Percentiles rank a stretch among this genome's conserved stretches.
These are phyloP conservation scores for Grapholita molesta DNA, from an alignment of 1,140 invertebrate species.

Conservation along the genomic window DNA sequence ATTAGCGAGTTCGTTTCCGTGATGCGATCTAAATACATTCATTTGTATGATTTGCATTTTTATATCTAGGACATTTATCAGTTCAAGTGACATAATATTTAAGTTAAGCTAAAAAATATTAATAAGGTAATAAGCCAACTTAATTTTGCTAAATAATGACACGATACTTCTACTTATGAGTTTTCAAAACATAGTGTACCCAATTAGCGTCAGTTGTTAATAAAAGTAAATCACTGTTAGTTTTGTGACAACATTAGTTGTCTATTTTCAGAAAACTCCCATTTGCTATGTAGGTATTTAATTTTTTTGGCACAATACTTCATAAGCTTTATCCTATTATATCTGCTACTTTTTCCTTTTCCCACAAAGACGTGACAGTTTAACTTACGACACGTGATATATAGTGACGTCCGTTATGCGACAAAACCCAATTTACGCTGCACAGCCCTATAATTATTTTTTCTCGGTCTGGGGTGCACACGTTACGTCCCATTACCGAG, in stretches of 20 bases:
- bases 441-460: slow-evolving; percentile 59
- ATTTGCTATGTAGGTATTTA: no score
- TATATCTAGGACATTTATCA: neutral
- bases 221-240: no score
- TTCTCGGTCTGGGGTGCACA: slow-evolving; percentile 34
- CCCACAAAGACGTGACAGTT: neutral
- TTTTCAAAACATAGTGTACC: no score
- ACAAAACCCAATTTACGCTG: slow-evolving; percentile 48
- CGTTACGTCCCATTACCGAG: slow-evolving; percentile 52
- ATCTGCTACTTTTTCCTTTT: neutral
- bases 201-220: no score
- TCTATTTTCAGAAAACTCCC: no score
- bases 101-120: no score
- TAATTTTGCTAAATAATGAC: no score
- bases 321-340: no score
- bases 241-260: no score
- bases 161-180: no score
- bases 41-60: neutral
- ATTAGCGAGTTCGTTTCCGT: neutral
- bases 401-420: slow-evolving; percentile 16
- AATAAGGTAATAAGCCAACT: no score
- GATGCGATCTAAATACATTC: neutral
- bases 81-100: neutral
- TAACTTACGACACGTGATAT: neutral
- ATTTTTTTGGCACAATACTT: no score